Conservation (phyloP, 1,140 invertebrate genomes). For the Branchinecta lindahli region DNA sequence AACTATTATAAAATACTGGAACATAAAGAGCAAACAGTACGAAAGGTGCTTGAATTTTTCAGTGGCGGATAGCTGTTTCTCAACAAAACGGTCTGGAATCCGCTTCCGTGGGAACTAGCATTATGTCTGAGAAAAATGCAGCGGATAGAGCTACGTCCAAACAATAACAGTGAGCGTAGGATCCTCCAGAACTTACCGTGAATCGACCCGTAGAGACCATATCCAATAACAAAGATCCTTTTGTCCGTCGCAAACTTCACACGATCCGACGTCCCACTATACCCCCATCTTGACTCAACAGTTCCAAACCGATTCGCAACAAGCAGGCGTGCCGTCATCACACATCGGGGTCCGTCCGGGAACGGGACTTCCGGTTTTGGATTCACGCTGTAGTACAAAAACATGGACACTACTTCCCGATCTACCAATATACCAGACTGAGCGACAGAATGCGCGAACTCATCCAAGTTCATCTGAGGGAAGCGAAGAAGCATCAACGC, state of each 20-base stretch:
- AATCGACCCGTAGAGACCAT: conserved; percentile 73
- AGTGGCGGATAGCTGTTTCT: too few species aligned
- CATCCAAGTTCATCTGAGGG: conserved; percentile 70
- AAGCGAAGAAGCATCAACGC: conserved; percentile 60
- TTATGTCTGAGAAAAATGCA: too few species aligned
- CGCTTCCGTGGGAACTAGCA: too few species aligned
- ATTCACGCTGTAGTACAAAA: conserved; percentile 67
- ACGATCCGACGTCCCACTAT: conserved; percentile 66
- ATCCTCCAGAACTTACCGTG: conserved; percentile 37
- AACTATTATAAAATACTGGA: too few species aligned
- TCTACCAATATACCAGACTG: conserved; percentile 58
- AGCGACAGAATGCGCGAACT: conserved; percentile 66
- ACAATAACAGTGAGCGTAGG: too few species aligned
- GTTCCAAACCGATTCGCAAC: conserved; percentile 38
- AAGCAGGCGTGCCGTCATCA: conserved; percentile 63
- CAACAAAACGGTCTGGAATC: too few species aligned
- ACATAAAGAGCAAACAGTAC: too few species aligned
- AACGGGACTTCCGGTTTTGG: conserved; percentile 53
- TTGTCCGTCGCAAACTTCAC: conserved; percentile 64
- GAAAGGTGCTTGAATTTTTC: too few species aligned
- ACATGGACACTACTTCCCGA: conserved; percentile 56
- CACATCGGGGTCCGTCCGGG: conserved; percentile 55
- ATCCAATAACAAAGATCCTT: conserved; percentile 68
- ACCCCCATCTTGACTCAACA: conserved; percentile 62
- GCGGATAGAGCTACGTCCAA: too few species aligned